These are phyloP conservation scores for human DNA, from an alignment of 2,113 vertebrate genomes.

Conservation along the genomic window DNA sequence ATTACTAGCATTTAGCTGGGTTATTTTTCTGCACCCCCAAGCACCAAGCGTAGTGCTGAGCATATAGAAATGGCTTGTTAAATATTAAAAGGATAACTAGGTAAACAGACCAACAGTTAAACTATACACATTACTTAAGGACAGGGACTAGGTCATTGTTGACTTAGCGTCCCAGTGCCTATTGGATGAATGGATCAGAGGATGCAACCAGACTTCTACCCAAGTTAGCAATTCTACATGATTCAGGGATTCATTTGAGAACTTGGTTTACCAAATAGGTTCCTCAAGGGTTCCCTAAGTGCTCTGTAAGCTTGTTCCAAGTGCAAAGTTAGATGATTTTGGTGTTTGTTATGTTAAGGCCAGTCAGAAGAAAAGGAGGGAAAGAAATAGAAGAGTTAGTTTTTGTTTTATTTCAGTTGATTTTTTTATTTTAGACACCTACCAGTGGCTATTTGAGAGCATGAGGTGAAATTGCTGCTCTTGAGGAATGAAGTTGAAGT, in stretches of 20 bases:
- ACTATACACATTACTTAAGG: neutral
- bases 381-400: neutral
- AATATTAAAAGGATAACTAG: neutral
- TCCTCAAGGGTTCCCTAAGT: neutral
- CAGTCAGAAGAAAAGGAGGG: neutral
- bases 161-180: neutral
- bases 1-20: neutral
- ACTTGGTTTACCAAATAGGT: neutral
- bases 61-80: neutral
- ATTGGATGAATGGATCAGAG: neutral
- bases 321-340: neutral
- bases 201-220: neutral
- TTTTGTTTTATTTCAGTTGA: neutral
- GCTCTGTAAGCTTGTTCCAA: neutral
- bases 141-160: neutral
- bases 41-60: neutral
- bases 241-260: neutral
- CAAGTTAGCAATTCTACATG: neutral
- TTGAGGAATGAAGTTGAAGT: neutral
- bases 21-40: neutral
- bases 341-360: neutral
- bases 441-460: neutral
- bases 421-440: neutral
- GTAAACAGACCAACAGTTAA: neutral
- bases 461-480: neutral